A percentile compares a stretch with the other conserved stretches of the same genome.
Conservation (phyloP, 2,797 vertebrate species). For the Antennarius maculatus region DNA sequence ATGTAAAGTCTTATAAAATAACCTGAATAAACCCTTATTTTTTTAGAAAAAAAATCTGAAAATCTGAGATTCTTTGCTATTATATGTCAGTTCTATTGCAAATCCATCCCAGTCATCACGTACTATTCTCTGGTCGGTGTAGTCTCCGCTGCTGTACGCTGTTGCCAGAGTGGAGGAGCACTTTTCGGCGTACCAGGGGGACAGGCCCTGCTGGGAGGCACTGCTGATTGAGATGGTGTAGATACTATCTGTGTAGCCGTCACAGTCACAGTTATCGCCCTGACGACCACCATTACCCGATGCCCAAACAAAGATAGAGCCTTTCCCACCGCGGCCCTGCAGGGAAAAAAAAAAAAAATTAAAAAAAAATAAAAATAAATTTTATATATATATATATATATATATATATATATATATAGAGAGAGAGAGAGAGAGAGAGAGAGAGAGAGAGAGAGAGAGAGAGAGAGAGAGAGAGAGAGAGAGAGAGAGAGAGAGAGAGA, state of each 20-base stretch:
- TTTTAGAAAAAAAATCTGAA: no score
- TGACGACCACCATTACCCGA: constrained; percentile 98
- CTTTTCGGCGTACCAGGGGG: constrained; percentile 98
- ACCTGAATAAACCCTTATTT: no score
- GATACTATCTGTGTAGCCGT: constrained; percentile 98
- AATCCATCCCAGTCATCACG: constrained; percentile 29
- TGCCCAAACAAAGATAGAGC: constrained; percentile 98
- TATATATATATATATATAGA: no score
- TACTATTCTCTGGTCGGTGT: constrained; percentile 97
- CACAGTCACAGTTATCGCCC: constrained; percentile 97
- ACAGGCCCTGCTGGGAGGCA: constrained; percentile 95
- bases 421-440: no score
- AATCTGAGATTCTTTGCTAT: no score
- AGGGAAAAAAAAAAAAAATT: neutral
- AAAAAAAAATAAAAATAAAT: no score
- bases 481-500: no score
- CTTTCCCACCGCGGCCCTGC: constrained; percentile 95
- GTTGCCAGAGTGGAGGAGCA: constrained; percentile 97
- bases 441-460: no score
- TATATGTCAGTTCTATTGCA: no score
- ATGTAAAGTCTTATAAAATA: no score
- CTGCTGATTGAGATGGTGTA: constrained; percentile 99
- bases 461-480: no score
- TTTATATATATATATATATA: no score
- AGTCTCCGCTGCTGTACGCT: constrained; percentile 98